phyloP scores from a whole-genome alignment of 1,140 invertebrate genomes.

The Mycetomoellerius zeteki region DNA sequence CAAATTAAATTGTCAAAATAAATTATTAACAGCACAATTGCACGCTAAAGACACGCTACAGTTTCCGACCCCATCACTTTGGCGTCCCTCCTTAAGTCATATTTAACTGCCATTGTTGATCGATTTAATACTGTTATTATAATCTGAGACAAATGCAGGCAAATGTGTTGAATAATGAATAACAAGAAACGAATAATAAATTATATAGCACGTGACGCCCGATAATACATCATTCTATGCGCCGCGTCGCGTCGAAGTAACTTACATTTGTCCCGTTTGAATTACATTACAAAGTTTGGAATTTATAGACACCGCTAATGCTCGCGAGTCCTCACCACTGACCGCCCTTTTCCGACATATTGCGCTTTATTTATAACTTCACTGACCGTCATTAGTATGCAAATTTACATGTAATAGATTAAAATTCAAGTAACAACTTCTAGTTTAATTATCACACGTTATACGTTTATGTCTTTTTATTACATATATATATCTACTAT shows the following conservation, averaged over 20 bases:
- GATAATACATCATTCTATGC: slow-evolving; percentile 59
- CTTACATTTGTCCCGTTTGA: slow-evolving; percentile 51
- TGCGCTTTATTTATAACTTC: slow-evolving; percentile 40
- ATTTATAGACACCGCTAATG: slow-evolving; percentile 58
- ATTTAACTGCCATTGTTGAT: not conserved
- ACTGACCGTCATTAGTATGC: not conserved
- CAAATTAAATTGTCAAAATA: too few species aligned
- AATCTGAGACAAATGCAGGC: not conserved
- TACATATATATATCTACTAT: too few species aligned
- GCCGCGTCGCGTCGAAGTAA: slow-evolving; percentile 31
- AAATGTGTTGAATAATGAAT: slow-evolving; percentile 34
- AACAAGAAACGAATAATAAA: slow-evolving; percentile 48
- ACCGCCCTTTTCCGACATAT: slow-evolving; percentile 37
- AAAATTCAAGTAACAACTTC: slow-evolving; percentile 2
- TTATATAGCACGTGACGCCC: slow-evolving; percentile 57
- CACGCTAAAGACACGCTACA: too few species aligned
- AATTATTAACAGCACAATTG: too few species aligned
- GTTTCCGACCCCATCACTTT: too few species aligned
- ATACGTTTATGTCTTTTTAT: not conserved
- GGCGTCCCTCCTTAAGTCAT: not conserved
- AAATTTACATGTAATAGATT: slow-evolving; percentile 22
- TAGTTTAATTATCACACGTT: not conserved
- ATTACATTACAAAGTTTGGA: slow-evolving; percentile 59
- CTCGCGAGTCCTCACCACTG: slow-evolving; percentile 27
- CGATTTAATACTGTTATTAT: slow-evolving; percentile 17